Evolutionary conservation across 2,888 invertebrate genomes (phyloP), one percentile per base, ranked within the genome.

Genomic region (Macrophya annulata): DNA sequence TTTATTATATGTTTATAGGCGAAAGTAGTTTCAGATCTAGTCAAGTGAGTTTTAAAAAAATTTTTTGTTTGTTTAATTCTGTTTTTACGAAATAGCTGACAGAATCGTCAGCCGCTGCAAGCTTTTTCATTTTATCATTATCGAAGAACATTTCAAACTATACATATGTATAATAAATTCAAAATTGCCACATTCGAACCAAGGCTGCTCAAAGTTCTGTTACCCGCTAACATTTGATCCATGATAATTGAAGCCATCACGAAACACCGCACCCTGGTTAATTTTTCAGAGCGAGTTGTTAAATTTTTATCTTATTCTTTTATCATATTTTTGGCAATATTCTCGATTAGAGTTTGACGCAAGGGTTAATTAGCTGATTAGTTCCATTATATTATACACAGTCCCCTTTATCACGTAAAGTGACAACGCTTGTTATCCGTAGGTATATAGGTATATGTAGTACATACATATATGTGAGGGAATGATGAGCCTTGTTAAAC

Each of bases 11-110:
- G 15, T 43, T 45, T 45, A 43, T 74, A 45, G 21, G 72, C 72
- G 17, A 74, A 74, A 74, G 43, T 74, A 74, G 72, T 74, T 74
- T 74, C 45, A 74, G 25, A 45, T 74, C 17, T 74, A 45, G 72
- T 74, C 45, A 45, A 45, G 72, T 74, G 43, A 71, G 72, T 74
- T 45, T 74, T n/a, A 4, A 37, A n/a, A n/a, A n/a, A n/a, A 10
- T 71, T 71, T 40, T 40, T 8, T n/a, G 10, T 31, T 8, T 40
- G 40, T 40, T 40, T 17, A 17, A 37, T 71, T 40, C 17, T 40
- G 9, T 37, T 17, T 40, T 40, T 40, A 71, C n/a, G 15, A 37
- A 37, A 25, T 68, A 37, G 2, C 31, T 12, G 31, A 37, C 12
- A 31, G 25, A 68, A 8, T 25, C 31, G 8, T 55, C 55, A 55